Evolutionary conservation across 2,113 vertebrate species (phyloP), one percentile per base, ranked within the genome.

Genomic region (Pollachius pollachius): DNA sequence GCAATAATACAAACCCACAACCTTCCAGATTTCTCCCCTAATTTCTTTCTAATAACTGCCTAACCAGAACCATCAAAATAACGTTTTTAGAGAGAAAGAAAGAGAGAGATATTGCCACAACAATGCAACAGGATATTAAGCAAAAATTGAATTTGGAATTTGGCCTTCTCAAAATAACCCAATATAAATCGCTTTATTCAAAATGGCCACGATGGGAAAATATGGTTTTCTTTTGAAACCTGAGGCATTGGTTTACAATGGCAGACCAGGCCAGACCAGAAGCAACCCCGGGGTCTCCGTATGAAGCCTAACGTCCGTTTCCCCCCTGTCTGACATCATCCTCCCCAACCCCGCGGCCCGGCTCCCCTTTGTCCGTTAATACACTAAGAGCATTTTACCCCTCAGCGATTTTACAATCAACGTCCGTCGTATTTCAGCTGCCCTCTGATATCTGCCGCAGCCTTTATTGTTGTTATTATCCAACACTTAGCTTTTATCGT

Each of bases 391-490:
- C 87, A 87, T 92, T 90, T 90, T 85, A 83, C 84, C 78, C 89
- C 79, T 89, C 88, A 90, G 81, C 81, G 88, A 87, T 90, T 92
- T 92, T 92, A 91, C 89, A 90, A 88, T 90, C 87, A 84, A 61
- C 75, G 79, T 41, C 41, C 76, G 83, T 77, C 84, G 83, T 91
- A 90, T 89, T 88, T 92, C 90, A 91, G 78, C 85, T 87, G 84
- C 81, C 87, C 88, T 85, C 85, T 89, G 87, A 89, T 90, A 87
- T 86, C 79, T 86, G 85, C 80, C 59, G 77, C 87, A 81, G 76
- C 81, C 85, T 90, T 93, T 92, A 93, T 89, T 92, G 91, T 92
- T 92, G 90, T 92, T 91, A 92, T 90, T 89, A 92, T 91, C 89
- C 82, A 87, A 85, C 86, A 77, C 86, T 93, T 90, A 89, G 87